Evolutionary conservation across 2,888 invertebrate species (phyloP).

Genomic region (Desoria tigrina): DNA sequence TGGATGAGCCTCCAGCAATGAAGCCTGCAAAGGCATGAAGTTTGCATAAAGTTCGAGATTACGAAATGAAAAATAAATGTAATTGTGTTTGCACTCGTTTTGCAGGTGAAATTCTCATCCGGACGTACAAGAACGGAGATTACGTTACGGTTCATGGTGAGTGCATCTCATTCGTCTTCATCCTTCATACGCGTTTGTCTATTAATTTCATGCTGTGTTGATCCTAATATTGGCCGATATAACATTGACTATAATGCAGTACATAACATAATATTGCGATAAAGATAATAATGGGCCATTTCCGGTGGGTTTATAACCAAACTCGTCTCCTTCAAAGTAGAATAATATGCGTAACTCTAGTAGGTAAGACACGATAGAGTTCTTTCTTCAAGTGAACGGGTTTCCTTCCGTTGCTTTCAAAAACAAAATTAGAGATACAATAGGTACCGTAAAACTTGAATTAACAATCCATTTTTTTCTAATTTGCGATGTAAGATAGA

Average conservation of each 20-base stretch:
- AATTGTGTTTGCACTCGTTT: neutral
- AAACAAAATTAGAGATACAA: no score
- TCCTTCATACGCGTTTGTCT: neutral
- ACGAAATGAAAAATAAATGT: no score
- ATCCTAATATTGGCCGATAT: slow-evolving; percentile 11
- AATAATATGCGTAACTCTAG: neutral
- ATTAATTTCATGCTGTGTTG: slow-evolving; percentile 15
- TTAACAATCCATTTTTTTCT: no score
- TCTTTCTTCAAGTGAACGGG: neutral
- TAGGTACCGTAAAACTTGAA: no score
- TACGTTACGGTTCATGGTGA: slow-evolving; percentile 53
- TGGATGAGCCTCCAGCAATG: no score
- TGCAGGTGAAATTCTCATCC: slow-evolving; percentile 51
- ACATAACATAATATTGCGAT: neutral
- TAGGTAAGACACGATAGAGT: slow-evolving; percentile 2
- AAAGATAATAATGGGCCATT: neutral
- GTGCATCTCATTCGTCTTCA: slow-evolving; percentile 20
- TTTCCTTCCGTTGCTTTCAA: slow-evolving; percentile 5
- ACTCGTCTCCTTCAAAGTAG: neutral
- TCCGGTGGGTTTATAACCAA: slow-evolving; percentile 16
- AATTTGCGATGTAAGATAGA: no score
- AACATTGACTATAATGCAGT: neutral
- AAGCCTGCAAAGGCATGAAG: no score
- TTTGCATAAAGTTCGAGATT: no score
- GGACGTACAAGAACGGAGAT: slow-evolving; percentile 51